Base-by-base conservation (phyloP, 2,797 vertebrate genomes). In the Poeciliopsis turneri region DNA sequence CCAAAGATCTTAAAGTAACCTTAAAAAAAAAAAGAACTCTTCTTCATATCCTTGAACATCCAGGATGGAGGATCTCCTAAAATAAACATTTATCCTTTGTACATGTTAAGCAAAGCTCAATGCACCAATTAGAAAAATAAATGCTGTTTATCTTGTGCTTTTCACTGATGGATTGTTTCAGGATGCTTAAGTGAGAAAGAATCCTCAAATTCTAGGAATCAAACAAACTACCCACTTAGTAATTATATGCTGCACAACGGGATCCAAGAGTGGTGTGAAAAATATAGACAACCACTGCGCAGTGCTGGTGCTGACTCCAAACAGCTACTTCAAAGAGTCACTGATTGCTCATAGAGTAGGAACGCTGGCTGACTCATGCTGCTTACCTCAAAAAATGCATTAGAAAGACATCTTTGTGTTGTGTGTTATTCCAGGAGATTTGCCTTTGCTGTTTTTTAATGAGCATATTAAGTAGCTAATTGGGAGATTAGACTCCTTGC, bases 401-500 rank as follows among this genome's bases (percentile, higher is more conserved):
- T 76, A 85, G 81, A 84, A 82, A 90, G 36, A 55, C 75, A 71
- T 82, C 82, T 90, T 88, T 84, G 69, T 88, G 84, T 80, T 75
- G 77, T 25, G 23, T 78, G 78, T 89, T 89, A 87, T 92, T 92
- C 85, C 79, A 81, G 88, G 79, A 89, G 85, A 81, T 89, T 92
- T 90, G 87, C 83, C 80, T 90, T 87, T 85, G 84, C 86, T 84
- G 81, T 81, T 92, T 90, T 53, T 91, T 91, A 92, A 93, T 90
- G 90, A 90, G 87, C 88, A 92, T 85, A 81, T 90, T 93, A 92
- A 88, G 90, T 78, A 86, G 87, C 86, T 93, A 93, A 93, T 92
- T 94, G 90, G 92, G 81, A 92, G 90, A 93, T 92, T 92, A 91
- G 86, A 77, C 84, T 90, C 46, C 59, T 76, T 77, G 89, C 88